Percentiles rank a stretch among this genome's conserved stretches.
phyloP scores from a whole-genome alignment of 2,888 invertebrate genomes.

The Fragum whitleyi region DNA sequence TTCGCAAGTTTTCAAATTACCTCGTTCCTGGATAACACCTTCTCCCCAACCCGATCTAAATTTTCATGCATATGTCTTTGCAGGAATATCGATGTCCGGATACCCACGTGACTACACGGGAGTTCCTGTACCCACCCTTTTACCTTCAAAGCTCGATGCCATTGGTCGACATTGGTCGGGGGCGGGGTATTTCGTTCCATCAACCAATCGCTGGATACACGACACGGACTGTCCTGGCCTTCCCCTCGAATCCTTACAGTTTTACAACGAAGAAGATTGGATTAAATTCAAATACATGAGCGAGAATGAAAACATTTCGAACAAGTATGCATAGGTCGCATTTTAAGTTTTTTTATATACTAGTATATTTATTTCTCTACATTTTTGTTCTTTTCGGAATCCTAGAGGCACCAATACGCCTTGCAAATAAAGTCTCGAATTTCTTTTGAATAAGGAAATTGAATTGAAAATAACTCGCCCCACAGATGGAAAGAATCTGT shows the following conservation, averaged over 20 bases:
- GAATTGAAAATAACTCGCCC: too few relatives aligned
- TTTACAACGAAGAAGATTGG: conserved; percentile 82
- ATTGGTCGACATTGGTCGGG: conserved; percentile 76
- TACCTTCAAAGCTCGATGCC: conserved; percentile 72
- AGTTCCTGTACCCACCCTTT: conserved; percentile 75
- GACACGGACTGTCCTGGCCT: conserved; percentile 77
- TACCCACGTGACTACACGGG: conserved; percentile 72
- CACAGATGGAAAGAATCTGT: too few relatives aligned
- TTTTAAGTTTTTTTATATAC: too few relatives aligned
- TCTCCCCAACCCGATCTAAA: too few relatives aligned
- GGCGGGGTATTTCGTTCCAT: conserved; percentile 76
- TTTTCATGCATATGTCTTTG: too few relatives aligned
- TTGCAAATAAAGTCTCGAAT: too few relatives aligned
- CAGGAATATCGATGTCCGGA: conserved; percentile 77
- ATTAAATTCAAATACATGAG: conserved; percentile 78
- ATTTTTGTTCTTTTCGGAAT: too few relatives aligned
- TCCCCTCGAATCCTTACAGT: conserved; percentile 75
- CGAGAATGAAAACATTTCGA: conserved; percentile 51
- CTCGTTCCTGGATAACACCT: too few relatives aligned
- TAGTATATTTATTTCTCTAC: too few relatives aligned
- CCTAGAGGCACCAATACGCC: too few relatives aligned
- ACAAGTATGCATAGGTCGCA: not conserved
- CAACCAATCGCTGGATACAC: conserved; percentile 76
- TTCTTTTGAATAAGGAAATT: too few relatives aligned
- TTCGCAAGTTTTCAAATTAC: too few relatives aligned